A percentile compares a stretch with the other conserved stretches of the same genome.
These are phyloP conservation scores for Cladopsammia gracilis DNA, from an alignment of 64 coral and sea anemone species.

Conservation along the genomic window DNA sequence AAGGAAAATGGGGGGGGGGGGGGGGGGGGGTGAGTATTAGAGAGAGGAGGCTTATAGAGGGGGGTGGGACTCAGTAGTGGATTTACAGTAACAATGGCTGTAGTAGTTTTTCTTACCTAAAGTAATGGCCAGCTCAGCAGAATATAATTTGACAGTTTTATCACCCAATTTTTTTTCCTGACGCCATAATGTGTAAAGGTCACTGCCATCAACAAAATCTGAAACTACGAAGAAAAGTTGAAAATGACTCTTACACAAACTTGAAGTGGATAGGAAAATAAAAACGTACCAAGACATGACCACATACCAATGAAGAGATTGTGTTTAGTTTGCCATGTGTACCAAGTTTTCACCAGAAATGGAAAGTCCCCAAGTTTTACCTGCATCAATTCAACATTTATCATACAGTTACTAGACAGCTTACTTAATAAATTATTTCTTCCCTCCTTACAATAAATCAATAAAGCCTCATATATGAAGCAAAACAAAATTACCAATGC, in stretches of 20 bases:
- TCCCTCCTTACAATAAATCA: no score
- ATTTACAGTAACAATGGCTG: no score
- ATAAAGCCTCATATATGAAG: no score
- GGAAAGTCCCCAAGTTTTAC: constrained; percentile 83
- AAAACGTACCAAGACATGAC: neutral
- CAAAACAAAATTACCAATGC: no score
- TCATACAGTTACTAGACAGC: no score
- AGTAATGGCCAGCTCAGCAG: constrained; percentile 64
- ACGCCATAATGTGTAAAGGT: constrained; percentile 69
- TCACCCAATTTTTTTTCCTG: constrained; percentile 66
- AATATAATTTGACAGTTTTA: constrained; percentile 52
- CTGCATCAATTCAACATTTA: constrained; percentile 19
- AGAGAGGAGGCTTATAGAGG: neutral
- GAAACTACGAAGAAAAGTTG: constrained; percentile 35
- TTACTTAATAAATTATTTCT: no score
- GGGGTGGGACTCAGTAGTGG: no score
- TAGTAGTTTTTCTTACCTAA: constrained; percentile 21
- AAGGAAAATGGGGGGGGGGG: neutral
- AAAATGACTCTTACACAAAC: neutral
- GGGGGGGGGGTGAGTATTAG: no score
- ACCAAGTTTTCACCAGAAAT: constrained; percentile 90
- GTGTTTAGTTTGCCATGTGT: constrained; percentile 98
- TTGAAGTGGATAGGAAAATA: neutral
- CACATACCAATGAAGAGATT: constrained; percentile 91
- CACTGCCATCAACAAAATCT: constrained; percentile 85